phyloP scores from a whole-genome alignment of 2,797 vertebrate genomes.

The Sebastes oblongus region DNA sequence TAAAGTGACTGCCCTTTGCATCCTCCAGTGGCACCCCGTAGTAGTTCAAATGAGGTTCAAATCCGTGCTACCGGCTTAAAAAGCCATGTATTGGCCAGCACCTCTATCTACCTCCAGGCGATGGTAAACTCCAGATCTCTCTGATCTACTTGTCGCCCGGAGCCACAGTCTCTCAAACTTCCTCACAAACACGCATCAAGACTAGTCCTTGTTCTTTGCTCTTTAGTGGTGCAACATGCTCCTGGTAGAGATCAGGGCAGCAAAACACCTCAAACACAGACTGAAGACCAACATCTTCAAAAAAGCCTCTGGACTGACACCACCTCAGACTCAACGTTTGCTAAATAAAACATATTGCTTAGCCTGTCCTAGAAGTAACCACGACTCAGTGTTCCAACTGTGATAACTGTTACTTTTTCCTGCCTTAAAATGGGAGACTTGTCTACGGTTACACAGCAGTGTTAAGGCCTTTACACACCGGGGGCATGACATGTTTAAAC shows the following conservation, averaged over 20 bases:
- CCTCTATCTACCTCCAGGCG: constrained; percentile 50
- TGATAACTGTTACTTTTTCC: background rate
- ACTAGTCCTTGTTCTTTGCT: constrained; percentile 29
- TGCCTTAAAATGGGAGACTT: background rate
- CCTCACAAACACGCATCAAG: constrained; percentile 31
- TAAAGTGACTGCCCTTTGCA: constrained; percentile 18
- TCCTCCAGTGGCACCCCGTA: constrained; percentile 7
- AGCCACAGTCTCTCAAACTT: constrained; percentile 50
- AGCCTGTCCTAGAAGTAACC: background rate
- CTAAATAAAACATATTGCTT: constrained; percentile 20
- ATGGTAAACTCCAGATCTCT: constrained; percentile 52
- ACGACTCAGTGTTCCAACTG: background rate
- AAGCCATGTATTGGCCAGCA: constrained; percentile 26
- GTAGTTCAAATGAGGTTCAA: constrained; percentile 31
- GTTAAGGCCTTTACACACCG: background rate
- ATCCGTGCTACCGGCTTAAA: constrained; percentile 7
- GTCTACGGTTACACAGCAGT: background rate
- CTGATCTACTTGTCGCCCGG: constrained; percentile 48
- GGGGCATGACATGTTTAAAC: background rate
- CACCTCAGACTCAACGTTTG: background rate
- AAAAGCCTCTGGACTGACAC: constrained; percentile 5
- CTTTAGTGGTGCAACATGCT: constrained; percentile 15
- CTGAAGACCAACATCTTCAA: background rate
- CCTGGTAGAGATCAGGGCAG: constrained; percentile 32
- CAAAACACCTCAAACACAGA: constrained; percentile 14